Evolutionary conservation across 2,797 vertebrate genomes (phyloP), one percentile per base, ranked within the genome.

Genomic region (Emydoidea blandingii): DNA sequence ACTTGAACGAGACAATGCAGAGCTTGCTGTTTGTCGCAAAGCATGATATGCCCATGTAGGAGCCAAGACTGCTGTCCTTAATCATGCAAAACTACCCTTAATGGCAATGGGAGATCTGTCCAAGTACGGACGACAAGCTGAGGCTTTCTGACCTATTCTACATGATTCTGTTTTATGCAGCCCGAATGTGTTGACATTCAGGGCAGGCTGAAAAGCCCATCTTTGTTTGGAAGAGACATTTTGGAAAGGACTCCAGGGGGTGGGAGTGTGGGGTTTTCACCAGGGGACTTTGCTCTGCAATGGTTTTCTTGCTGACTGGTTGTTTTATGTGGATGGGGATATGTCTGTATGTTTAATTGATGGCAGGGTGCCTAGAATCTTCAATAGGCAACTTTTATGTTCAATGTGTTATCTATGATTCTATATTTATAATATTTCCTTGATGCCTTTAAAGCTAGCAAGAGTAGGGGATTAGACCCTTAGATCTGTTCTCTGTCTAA

Each of bases 151-250:
- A 47, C 29, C 29, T 37, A 65, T 50, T 80, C 34, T 62, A 1
- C 0, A 7, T 8, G 54, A 88, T 85, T 57, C 1, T n/a, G 91
- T 87, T 57, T 62, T 4, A 79, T 4, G 34, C 47, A 52, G 0
- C 0, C 3, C 62, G 25, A 0, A 0, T n/a, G 9, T 27, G 52
- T 79, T 44, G 31, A 47, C 49, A 76, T 14, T 5, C 34, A 19
- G 81, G 53, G 23, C 12, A 18, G 4, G 88, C 0, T 18, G 37
- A 47, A 76, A 76, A 76, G 25, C n/a, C 21, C 3, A 12, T n/a
- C 6, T 72, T 6, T 5, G 44, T 12, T 85, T 54, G 78, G 19
- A 54, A 21, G 85, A 41, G 3, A 31, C 1, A 2, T n/a, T 68
- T 68, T 86, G 11, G 81, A 81, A 65, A 91, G 29, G 56, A 41